Base-by-base conservation (phyloP, 2,888 invertebrate genomes). In the Melinaea menophilus region DNA sequence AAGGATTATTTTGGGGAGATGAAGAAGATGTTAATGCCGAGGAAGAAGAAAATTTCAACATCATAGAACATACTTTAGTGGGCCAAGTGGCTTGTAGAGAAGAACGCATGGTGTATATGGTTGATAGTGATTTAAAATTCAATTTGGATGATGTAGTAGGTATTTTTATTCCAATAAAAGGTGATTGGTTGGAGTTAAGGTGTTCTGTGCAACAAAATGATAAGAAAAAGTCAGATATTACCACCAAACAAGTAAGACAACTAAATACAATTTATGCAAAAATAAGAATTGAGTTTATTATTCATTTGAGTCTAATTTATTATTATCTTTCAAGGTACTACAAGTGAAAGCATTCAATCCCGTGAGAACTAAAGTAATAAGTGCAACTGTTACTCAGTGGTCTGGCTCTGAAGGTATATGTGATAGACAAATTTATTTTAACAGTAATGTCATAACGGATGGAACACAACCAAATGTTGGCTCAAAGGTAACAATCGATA, bases 141-240 rank as follows among this genome's bases (percentile, higher is more conserved):
- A 90, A 92, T 75, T 83, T 95, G 58, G 93, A 95, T 75, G 80
- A 90, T 57, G 91, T 94, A 0, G 82, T 88, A 69, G 91, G 93
- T 2, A 92, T 92, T 59, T 94, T 95, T 79, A 79, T 95, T 51
- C 95, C 95, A 2, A 81, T 93, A 22, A 85, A 92, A 68, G 95
- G 95, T 2, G 96, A 96, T 79, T 94, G 94, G 90, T 75, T 96
- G 31, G 92, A 92, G 76, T 74, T 95, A 48, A 91, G 92, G 65
- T 93, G 93, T 58, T 89, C 92, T 68, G 92, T 94, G 11, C 93
- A 94, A 76, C 81, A 93, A 59, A 91, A 94, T 79, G 92, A 92
- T 67, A 77, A 88, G 7, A 88, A 88, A n/a, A 79, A 86, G n/a
- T 82, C 80, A 65, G 84, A 88, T 55, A 88, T 92, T 64, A 77